Percentiles rank a stretch among this genome's conserved stretches.
Evolutionary conservation across 37 sponge, comb jelly and placozoan genomes (phyloP).

Genomic region (Halisarca cf. caerulea): DNA sequence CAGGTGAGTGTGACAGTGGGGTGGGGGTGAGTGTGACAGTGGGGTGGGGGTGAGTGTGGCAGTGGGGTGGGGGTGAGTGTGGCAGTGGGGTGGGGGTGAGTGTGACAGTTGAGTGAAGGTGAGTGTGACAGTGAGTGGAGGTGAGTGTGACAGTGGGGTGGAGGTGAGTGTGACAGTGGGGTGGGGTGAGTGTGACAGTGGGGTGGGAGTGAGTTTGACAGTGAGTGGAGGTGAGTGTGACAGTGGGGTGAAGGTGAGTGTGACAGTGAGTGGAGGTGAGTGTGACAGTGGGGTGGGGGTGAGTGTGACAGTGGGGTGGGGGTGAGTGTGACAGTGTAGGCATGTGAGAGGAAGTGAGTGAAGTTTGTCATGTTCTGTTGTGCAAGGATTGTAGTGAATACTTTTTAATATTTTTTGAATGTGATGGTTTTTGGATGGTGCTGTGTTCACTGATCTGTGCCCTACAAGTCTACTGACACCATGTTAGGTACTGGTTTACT

Average conservation of each 20-base stretch:
- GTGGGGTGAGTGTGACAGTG: not conserved
- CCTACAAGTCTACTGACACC: too few species aligned
- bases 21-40: not conserved
- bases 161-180: too few species aligned
- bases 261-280: not conserved
- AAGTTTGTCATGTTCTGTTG: too few species aligned
- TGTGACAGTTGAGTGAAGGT: not conserved
- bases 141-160: too few species aligned
- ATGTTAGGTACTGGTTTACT: slow-evolving; percentile 80
- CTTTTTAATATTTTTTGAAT: too few species aligned
- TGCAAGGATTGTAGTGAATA: too few species aligned
- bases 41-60: not conserved
- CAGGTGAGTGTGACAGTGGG: not conserved
- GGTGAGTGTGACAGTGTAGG: too few species aligned
- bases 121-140: too few species aligned
- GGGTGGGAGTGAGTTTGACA: not conserved
- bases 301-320: not conserved
- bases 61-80: not conserved
- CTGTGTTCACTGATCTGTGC: not conserved
- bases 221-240: not conserved
- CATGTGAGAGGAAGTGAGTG: too few species aligned
- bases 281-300: not conserved
- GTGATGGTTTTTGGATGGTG: not conserved
- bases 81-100: not conserved
- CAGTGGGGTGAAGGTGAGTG: not conserved